phyloP scores from a whole-genome alignment of 2,113 vertebrate genomes.

The Verasper variegatus region DNA sequence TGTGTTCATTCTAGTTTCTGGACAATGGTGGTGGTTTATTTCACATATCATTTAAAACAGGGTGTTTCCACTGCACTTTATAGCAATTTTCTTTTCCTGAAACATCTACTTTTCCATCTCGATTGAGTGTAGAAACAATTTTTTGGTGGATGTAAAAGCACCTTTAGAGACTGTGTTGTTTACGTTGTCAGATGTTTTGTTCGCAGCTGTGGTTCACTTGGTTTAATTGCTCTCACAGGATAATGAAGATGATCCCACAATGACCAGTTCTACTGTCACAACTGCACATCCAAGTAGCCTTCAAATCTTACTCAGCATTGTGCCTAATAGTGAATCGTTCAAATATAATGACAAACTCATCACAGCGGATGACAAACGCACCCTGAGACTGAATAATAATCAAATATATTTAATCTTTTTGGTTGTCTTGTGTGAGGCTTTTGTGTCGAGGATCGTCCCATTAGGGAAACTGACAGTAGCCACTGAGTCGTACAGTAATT shows the following conservation, averaged over 20 bases:
- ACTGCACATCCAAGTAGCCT: background rate
- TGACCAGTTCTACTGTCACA: background rate
- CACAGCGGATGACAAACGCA: background rate
- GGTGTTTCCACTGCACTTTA: too few species aligned
- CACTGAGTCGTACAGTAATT: background rate
- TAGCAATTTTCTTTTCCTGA: too few species aligned
- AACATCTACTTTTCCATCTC: too few species aligned
- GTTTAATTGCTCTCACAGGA: conserved; percentile 6
- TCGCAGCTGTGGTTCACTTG: background rate
- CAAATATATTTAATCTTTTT: background rate
- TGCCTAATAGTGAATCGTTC: background rate
- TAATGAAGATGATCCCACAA: background rate
- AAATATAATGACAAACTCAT: background rate
- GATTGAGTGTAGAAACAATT: too few species aligned
- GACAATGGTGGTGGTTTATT: too few species aligned
- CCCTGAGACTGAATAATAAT: background rate
- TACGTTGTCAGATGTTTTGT: background rate
- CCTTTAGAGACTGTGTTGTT: conserved; percentile 1
- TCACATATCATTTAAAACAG: too few species aligned
- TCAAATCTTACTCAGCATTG: background rate
- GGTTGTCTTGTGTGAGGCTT: background rate
- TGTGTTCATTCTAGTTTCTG: too few species aligned
- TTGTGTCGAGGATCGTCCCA: background rate
- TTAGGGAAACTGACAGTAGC: background rate
- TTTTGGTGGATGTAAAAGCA: background rate